Evolutionary conservation across 2,797 vertebrate species (phyloP), one percentile per base, ranked within the genome.

Genomic region (Spinibarbus caldwelli): DNA sequence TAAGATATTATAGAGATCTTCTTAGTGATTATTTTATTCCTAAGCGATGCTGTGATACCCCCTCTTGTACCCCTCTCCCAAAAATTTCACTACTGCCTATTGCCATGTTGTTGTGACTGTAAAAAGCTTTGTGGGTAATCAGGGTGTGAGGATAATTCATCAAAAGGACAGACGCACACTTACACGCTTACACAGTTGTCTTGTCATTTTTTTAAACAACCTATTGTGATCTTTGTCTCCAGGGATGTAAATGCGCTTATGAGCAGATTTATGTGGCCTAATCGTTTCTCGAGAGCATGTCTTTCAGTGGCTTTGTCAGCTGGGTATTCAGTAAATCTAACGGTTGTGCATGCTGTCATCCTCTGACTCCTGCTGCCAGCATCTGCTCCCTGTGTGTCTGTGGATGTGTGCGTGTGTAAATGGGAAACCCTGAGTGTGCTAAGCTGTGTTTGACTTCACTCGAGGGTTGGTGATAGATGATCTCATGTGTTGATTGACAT

Each of bases 331-430:
- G 54, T 82, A 59, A 82, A 82, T 83, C 68, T 34, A 75, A 62
- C 41, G 12, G 5, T 62, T 62, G 68, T 73, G 86, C 86, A 89
- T 79, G 78, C 59, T 89, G 90, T 91, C 92, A 91, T 88, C 70
- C 88, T 88, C 83, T 75, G 77, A 83, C 82, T 87, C 75, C 91
- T 89, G 29, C 68, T 86, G 85, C 85, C 87, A 88, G 89, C 91
- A 91, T 92, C 87, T 73, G 90, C 88, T 86, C 82, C 79, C 10
- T 85, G 83, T 87, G 86, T 91, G 89, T 41, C 66, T 86, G 71
- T 66, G 62, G 6, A 4, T 85, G 83, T 87, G 85, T 91, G 89
- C 34, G 19, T 72, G 67, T 72, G 52, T 67, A 41, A 49, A 47
- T 17, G 70, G 59, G 68, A 68, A 66, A 68, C 62, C 23, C 31